Evolutionary conservation across 2,113 vertebrate species (phyloP).

Genomic region (Cinclus cinclus): DNA sequence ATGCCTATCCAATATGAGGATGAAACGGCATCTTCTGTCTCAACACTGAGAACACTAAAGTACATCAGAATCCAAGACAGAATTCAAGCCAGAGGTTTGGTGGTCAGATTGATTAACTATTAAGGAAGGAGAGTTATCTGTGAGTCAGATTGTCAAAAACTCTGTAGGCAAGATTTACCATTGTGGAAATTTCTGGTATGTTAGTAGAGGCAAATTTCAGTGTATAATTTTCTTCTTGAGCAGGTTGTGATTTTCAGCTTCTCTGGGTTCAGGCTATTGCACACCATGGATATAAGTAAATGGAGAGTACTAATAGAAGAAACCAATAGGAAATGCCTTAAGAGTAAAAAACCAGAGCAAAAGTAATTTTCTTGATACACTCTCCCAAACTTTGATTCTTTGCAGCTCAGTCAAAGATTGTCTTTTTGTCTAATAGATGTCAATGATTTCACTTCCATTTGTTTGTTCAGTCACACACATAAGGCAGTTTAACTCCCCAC

Average conservation of each 20-base stretch:
- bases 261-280: neutral
- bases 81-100: neutral
- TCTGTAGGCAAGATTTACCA: neutral
- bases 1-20: neutral
- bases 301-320: neutral
- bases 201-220: neutral
- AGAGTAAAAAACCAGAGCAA: neutral
- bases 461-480: neutral
- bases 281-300: neutral
- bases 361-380: neutral
- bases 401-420: neutral
- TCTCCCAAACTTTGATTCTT: neutral
- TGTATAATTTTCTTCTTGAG: neutral
- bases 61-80: neutral
- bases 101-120: accelerated
- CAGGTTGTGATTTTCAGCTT: neutral
- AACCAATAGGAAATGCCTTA: neutral
- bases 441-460: neutral
- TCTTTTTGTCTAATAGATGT: neutral
- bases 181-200: neutral
- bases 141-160: neutral
- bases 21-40: neutral
- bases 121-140: neutral
- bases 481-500: neutral
- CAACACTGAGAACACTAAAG: neutral